Base-by-base conservation (phyloP, 2,888 invertebrate species). In the Ormyrus nitidulus region DNA sequence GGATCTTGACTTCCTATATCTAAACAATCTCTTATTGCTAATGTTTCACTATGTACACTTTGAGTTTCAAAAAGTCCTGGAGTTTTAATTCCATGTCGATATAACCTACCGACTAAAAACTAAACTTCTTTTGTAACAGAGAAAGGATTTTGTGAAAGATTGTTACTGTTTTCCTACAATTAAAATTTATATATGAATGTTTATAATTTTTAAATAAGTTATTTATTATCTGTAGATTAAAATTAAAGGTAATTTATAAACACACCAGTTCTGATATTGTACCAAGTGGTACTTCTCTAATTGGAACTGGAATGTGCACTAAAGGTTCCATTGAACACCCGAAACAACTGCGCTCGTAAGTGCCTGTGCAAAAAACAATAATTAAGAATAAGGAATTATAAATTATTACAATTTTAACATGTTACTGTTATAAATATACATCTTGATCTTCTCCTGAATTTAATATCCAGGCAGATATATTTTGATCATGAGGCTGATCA, bases 371-470 rank as follows among this genome's bases (percentile, higher is more conserved):
- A 48, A 56, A 61, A 49, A 11, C 70, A 0, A 62, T 49, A 11
- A 62, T 56, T 5, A 53, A 53, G 13, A 44, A 49, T 49, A 65
- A 46, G 10, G 6, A 64, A 53, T 66, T 54, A 58, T 46, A 74
- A 69, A 64, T 13, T 64, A 66, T 73, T 49, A 49, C 11, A 71
- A 19, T 61, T 68, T 51, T 49, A 82, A n/a, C n/a, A 87, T 86
- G 95, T 95, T 6, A 97, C 94, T 51, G 96, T 97, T 83, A 97
- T 96, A 89, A 99, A 99, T 89, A 98, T 97, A 92, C 99, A 99
- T 90, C 99, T 97, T 2, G 94, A 84, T 96, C 95, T 85, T 94
- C 93, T 2, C 96, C 96, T 44, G 95, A 94, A 91, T 98, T 96
- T 86, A 99, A 92, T 86, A 94, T 94, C 81, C 94, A 94, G 0